phyloP scores from a whole-genome alignment of 2,888 invertebrate genomes.

The Euplexia lucipara region DNA sequence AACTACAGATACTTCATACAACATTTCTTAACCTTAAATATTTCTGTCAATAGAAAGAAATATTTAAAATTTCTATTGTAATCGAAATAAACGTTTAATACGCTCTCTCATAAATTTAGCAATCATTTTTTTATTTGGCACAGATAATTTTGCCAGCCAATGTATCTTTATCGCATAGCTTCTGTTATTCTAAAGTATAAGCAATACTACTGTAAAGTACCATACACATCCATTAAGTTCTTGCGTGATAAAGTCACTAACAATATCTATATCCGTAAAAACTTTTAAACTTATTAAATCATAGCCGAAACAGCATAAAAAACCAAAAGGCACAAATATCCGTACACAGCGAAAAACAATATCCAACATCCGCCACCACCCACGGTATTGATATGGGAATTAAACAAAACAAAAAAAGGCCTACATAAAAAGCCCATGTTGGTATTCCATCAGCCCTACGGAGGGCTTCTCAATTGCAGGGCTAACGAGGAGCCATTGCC shows the following conservation, averaged over 20 bases:
- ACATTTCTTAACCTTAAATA: no score
- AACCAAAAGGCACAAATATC: background rate
- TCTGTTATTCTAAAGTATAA: no score
- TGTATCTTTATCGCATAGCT: no score
- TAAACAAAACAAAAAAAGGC: constrained; percentile 37
- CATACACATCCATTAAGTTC: no score
- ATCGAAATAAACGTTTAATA: no score
- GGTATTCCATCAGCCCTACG: constrained; percentile 45
- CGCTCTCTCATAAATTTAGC: no score
- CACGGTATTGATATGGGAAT: constrained; percentile 31
- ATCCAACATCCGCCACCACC: background rate
- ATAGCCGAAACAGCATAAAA: background rate
- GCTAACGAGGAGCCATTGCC: constrained; percentile 81
- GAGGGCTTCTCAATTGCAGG: constrained; percentile 75
- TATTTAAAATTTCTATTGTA: no score
- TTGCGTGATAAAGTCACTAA: background rate
- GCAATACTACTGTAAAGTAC: no score
- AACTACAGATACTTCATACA: no score
- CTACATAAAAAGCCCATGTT: constrained; percentile 39
- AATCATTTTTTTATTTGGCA: no score
- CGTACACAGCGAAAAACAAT: constrained; percentile 1
- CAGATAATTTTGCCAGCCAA: no score
- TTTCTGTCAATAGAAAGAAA: no score
- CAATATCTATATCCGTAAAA: background rate
- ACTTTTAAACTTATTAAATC: background rate